Base-by-base conservation (phyloP, 2,797 vertebrate species). In the Siniperca scherzeri region DNA sequence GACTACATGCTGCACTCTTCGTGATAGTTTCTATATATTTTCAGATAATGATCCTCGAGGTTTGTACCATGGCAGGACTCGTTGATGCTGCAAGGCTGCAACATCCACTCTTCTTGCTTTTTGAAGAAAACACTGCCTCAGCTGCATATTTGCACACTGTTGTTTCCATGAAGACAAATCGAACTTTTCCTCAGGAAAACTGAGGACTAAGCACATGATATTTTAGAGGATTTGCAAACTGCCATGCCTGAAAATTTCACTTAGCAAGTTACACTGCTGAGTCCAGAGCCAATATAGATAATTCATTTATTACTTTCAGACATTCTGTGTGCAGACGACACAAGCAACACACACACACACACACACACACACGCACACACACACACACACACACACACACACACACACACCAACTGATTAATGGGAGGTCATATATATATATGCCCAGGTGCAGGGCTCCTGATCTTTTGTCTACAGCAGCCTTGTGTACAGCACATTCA, bases 391-490 rank as follows among this genome's bases (percentile, higher is more conserved):
- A 59, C 85, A 72, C 75, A 67, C 68, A 75, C 53, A 66, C 70
- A 70, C 57, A 71, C 17, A 71, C 67, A 36, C 44, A 59, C 85
- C 77, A 27, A 66, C 88, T 94, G 92, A 96, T 94, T 88, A 94
- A 96, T 94, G 91, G 87, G 59, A 80, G 85, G 83, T 90, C 68
- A 67, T 83, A 87, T 91, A 78, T 91, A 78, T 86, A 88, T 65
- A 73, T 14, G 33, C 85, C 78, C 90, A 93, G 92, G 90, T 93
- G 91, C 86, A 70, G 48, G 1, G 66, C 78, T 85, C 78, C 76
- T 65, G 81, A 57, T 91, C 84, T 91, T 88, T 93, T 90, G 90
- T 90, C 86, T 87, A 25, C 85, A 74, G 81, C 72, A 83, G 85
- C 88, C 80, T 86, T 77, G 77, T 77, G 74, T 56, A 46, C 68